A percentile compares a stretch with the other conserved stretches of the same genome.
Conservation (phyloP, 2,888 invertebrate species). For the Synergus itoensis region DNA sequence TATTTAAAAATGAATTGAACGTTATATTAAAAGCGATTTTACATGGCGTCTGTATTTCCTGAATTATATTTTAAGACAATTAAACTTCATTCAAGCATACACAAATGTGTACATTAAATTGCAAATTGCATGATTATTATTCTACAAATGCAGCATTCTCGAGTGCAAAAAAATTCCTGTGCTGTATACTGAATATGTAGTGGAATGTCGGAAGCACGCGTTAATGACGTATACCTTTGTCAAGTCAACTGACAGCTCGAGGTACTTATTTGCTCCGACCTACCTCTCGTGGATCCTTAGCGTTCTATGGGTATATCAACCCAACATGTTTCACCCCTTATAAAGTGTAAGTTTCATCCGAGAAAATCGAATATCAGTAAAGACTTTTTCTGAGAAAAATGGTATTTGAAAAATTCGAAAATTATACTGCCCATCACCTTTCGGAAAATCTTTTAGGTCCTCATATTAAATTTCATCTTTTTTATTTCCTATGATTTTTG, state of each 20-base stretch:
- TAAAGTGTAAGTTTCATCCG: not conserved
- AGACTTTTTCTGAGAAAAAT: slow-evolving; percentile 44
- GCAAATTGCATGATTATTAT: not conserved
- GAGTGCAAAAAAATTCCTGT: not conserved
- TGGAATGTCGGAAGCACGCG: slow-evolving; percentile 41
- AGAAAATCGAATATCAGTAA: slow-evolving; percentile 48
- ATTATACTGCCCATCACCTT: slow-evolving; percentile 52
- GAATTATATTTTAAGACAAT: not conserved
- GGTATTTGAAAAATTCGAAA: slow-evolving; percentile 55
- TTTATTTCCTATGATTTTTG: not conserved
- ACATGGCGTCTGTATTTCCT: not conserved
- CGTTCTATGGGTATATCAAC: slow-evolving; percentile 7
- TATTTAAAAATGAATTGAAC: no score
- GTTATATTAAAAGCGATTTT: not conserved
- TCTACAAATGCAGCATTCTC: not conserved
- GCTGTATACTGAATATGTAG: slow-evolving; percentile 17
- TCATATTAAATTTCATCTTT: not conserved
- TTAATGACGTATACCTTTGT: slow-evolving; percentile 55
- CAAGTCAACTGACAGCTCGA: slow-evolving; percentile 57
- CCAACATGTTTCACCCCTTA: not conserved
- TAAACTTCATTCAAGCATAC: not conserved
- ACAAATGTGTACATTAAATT: not conserved
- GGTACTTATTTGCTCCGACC: slow-evolving; percentile 55
- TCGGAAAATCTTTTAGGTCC: not conserved
- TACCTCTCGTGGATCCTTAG: slow-evolving; percentile 21